phyloP scores from a whole-genome alignment of 2,888 invertebrate species.

The Eilema griseolum region DNA sequence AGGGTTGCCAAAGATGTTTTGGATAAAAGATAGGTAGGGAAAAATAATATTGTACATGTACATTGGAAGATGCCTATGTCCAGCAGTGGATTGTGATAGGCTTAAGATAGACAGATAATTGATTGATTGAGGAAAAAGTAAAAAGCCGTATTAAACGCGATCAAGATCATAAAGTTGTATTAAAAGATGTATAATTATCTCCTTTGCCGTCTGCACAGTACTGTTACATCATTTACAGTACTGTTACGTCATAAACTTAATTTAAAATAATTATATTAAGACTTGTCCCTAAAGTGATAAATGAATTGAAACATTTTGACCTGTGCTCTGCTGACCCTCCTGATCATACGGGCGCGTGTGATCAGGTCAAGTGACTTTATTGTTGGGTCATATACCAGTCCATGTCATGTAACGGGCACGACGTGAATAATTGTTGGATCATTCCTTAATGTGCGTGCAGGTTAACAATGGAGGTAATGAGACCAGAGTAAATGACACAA shows the following conservation, averaged over 20 bases:
- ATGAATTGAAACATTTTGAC: constrained; percentile 61
- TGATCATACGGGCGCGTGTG: constrained; percentile 58
- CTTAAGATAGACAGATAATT: no score
- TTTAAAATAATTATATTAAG: constrained; percentile 33
- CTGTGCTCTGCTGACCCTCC: constrained; percentile 63
- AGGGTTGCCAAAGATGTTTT: background rate
- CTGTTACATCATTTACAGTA: background rate
- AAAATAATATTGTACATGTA: background rate
- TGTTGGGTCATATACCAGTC: constrained; percentile 51
- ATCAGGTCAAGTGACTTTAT: constrained; percentile 78
- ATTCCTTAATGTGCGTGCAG: background rate
- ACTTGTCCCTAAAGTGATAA: constrained; percentile 44
- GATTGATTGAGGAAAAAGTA: no score
- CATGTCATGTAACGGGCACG: constrained; percentile 13
- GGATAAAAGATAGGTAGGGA: background rate
- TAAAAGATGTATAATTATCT: background rate
- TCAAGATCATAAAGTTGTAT: no score
- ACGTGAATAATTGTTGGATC: background rate
- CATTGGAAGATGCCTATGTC: no score
- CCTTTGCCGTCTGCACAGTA: no score
- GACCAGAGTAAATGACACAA: no score
- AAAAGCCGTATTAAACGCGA: no score
- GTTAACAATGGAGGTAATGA: background rate
- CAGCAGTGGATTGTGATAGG: no score
- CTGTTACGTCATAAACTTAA: constrained; percentile 18